These are phyloP conservation scores for Coregonus sp. DNA, from an alignment of 2,797 vertebrate species.

Conservation along the genomic window DNA sequence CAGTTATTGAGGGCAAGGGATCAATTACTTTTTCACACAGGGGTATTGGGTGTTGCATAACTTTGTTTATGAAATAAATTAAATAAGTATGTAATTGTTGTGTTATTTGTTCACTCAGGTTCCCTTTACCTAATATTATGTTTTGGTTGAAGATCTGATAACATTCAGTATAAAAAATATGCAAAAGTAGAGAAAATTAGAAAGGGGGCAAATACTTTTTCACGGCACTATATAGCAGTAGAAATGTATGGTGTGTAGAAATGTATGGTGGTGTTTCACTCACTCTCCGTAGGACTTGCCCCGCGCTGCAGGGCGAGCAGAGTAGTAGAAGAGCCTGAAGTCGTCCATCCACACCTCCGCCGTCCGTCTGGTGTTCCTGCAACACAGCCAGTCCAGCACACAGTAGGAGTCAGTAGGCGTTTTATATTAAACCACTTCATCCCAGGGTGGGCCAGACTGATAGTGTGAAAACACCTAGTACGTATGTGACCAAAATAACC, in stretches of 20 bases:
- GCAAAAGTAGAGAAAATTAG: too few relatives aligned
- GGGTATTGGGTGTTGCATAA: too few relatives aligned
- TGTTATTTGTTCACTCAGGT: too few relatives aligned
- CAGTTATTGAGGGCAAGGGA: too few relatives aligned
- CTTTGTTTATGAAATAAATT: too few relatives aligned
- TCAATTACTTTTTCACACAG: too few relatives aligned
- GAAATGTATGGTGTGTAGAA: neutral
- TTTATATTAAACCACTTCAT: neutral
- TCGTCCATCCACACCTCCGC: slow-evolving; percentile 99
- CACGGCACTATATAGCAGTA: neutral
- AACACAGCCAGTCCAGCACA: neutral
- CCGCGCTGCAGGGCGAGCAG: slow-evolving; percentile 88
- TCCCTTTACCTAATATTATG: too few relatives aligned
- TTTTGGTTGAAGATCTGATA: too few relatives aligned
- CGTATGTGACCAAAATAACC: neutral
- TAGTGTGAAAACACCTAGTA: neutral
- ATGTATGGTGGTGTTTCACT: slow-evolving; percentile 54
- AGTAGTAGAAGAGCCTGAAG: slow-evolving; percentile 92
- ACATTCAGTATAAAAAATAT: too few relatives aligned
- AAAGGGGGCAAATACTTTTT: too few relatives aligned
- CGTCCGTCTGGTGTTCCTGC: slow-evolving; percentile 91
- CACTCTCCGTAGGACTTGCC: slow-evolving; percentile 94
- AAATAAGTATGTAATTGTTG: too few relatives aligned
- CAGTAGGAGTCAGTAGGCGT: neutral
- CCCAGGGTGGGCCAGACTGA: neutral